Percentiles rank a stretch among this genome's conserved stretches.
These are phyloP conservation scores for Dromiciops gliroides DNA, from an alignment of 2,113 vertebrate genomes.

Conservation along the genomic window DNA sequence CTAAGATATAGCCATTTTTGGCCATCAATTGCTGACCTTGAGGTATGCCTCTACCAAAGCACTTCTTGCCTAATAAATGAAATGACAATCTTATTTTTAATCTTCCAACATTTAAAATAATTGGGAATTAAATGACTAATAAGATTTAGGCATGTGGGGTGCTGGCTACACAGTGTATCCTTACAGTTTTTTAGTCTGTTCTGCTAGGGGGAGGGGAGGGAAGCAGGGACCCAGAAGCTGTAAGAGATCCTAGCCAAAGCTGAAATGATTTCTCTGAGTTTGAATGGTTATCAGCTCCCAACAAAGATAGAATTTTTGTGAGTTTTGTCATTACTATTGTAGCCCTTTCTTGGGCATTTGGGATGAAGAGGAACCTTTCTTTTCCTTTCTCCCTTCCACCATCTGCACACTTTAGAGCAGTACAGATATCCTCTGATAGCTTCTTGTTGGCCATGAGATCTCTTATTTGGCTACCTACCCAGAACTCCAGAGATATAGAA, in stretches of 20 bases:
- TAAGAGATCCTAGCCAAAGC: not conserved
- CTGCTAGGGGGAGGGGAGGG: not conserved
- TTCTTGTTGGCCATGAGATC: not conserved
- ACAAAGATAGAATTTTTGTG: not conserved
- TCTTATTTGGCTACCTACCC: not conserved
- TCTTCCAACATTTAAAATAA: constrained; percentile 1
- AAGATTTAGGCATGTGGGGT: not conserved
- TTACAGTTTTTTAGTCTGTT: not conserved
- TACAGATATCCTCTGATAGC: not conserved
- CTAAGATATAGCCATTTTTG: not conserved
- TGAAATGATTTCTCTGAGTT: not conserved
- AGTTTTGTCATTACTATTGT: not conserved
- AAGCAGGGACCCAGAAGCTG: not conserved
- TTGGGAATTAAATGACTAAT: not conserved
- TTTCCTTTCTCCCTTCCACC: not conserved
- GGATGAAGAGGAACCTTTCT: not conserved
- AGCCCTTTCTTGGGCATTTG: not conserved
- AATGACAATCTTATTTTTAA: not conserved
- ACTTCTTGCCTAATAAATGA: not conserved
- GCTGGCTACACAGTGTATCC: rapidly evolving
- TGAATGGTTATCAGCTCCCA: not conserved
- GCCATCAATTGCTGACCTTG: not conserved
- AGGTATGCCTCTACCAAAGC: not conserved
- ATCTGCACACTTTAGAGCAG: not conserved
- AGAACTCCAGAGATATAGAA: not conserved